phyloP scores from a whole-genome alignment of 2,113 vertebrate species.

The Pseudonaja textilis region DNA sequence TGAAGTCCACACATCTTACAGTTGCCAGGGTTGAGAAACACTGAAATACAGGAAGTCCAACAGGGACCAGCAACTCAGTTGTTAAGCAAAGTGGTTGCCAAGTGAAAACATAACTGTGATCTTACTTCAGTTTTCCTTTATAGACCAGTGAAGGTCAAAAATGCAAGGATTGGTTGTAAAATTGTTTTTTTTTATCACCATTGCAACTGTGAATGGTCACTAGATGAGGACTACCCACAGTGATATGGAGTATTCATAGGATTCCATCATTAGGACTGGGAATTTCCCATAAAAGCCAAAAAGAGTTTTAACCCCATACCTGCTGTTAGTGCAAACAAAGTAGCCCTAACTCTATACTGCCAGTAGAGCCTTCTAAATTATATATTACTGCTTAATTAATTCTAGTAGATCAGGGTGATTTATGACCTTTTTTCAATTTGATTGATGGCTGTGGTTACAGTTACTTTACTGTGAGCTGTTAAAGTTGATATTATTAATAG shows the following conservation, averaged over 20 bases:
- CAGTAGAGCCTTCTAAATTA: not conserved
- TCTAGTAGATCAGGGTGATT: not conserved
- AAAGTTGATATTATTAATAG: not conserved
- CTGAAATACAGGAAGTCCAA: not conserved
- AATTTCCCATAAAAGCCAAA: not conserved
- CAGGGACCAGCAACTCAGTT: not conserved
- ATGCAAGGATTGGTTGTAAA: not conserved
- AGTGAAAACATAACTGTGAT: not conserved
- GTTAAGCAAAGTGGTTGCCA: not conserved
- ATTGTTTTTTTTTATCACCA: not conserved
- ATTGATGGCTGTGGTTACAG: not conserved
- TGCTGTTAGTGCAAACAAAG: not conserved
- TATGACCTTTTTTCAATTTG: not conserved
- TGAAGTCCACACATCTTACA: not conserved
- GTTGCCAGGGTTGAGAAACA: not conserved
- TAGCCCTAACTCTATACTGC: not conserved
- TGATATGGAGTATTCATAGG: not conserved
- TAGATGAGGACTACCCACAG: not conserved
- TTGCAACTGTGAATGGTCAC: not conserved
- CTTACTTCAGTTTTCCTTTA: not conserved
- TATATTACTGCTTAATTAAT: not conserved
- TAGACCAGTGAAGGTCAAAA: not conserved
- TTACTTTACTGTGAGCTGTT: not conserved
- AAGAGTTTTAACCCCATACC: not conserved
- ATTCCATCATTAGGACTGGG: not conserved